Percentiles rank a stretch among this genome's conserved stretches.
These are phyloP conservation scores for Drepana falcataria DNA, from an alignment of 2,888 invertebrate species.

Conservation along the genomic window DNA sequence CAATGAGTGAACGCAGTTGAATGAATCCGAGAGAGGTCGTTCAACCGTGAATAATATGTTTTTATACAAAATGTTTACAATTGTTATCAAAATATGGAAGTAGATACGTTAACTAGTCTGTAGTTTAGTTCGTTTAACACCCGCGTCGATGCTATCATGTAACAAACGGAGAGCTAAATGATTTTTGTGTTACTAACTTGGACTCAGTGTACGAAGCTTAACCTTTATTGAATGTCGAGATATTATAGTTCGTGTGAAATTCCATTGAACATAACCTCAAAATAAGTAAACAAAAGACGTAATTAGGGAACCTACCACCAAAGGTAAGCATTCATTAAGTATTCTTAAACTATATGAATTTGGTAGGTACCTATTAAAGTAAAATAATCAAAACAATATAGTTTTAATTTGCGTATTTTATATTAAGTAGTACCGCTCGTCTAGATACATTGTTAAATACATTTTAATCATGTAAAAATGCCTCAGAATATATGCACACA, in stretches of 20 bases:
- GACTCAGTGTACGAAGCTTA: neutral
- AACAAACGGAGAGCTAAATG: neutral
- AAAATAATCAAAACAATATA: no score
- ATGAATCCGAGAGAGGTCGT: slow-evolving; percentile 18
- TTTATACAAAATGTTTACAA: slow-evolving; percentile 8
- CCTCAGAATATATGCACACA: no score
- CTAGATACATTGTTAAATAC: no score
- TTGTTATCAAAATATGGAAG: neutral
- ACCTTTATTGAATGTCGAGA: neutral
- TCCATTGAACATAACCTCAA: slow-evolving; percentile 32
- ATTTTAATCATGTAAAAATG: no score
- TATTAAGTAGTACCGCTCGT: no score
- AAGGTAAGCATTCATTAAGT: slow-evolving; percentile 16
- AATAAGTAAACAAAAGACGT: slow-evolving; percentile 19
- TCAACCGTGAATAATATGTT: slow-evolving; percentile 15
- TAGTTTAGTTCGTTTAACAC: neutral
- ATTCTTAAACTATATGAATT: no score
- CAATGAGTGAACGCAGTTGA: slow-evolving; percentile 17
- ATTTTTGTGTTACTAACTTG: neutral
- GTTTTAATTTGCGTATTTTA: no score
- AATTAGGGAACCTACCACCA: slow-evolving; percentile 2
- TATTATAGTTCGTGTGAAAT: neutral
- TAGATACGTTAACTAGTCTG: no score
- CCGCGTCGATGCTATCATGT: neutral
- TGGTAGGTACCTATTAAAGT: no score